These are phyloP conservation scores for Tipula confusa DNA, from an alignment of 2,888 invertebrate genomes.

Conservation along the genomic window DNA sequence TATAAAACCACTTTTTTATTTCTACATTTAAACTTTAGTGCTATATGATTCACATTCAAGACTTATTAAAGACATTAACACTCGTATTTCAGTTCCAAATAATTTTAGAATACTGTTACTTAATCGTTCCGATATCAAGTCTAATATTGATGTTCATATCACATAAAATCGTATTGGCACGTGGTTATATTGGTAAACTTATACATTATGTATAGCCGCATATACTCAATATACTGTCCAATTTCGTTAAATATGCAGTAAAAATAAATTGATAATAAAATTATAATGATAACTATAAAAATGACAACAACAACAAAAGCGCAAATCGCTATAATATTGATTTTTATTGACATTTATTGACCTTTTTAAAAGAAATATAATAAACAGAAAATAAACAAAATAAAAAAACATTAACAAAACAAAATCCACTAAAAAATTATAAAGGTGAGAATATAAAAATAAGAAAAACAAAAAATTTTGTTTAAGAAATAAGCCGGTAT, in stretches of 20 bases:
- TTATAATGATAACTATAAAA: not conserved
- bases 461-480: not conserved
- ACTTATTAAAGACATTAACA: too few species aligned
- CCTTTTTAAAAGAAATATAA: conserved; percentile 8
- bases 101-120: too few species aligned
- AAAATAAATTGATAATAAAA: conserved; percentile 25
- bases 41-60: too few species aligned
- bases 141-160: too few species aligned
- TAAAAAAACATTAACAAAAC: not conserved
- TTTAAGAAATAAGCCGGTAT: conserved; percentile 20
- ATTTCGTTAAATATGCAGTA: not conserved
- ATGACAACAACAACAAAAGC: not conserved
- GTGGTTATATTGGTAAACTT: too few species aligned
- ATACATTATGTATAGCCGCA: too few species aligned
- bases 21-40: too few species aligned
- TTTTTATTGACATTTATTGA: conserved; percentile 25
- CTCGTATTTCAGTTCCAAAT: too few species aligned
- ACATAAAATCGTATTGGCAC: not conserved
- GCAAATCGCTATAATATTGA: conserved; percentile 5
- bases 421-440: conserved; percentile 8
- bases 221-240: not conserved
- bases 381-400: not conserved
- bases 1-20: too few species aligned
- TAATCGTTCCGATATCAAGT: too few species aligned
- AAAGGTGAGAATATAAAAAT: conserved; percentile 25